Base-by-base conservation (phyloP, 2,888 invertebrate genomes). In the Cybosia mesomella region DNA sequence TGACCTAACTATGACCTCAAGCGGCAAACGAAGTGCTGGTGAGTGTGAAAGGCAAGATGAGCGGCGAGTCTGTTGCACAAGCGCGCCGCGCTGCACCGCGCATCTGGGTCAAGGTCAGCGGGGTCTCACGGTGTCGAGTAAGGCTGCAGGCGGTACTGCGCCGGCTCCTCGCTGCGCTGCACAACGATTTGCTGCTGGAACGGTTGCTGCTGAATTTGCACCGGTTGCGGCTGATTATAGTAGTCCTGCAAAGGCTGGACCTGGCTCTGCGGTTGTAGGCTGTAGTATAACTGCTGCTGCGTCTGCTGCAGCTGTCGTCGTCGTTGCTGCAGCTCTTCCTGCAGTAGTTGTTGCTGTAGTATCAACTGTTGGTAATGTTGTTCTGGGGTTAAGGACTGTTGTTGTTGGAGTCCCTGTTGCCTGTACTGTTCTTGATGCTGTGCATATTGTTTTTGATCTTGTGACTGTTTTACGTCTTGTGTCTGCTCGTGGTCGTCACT, bases 61-160 rank as follows among this genome's bases (percentile, higher is more conserved):
- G 71, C 73, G 70, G 73, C 75, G 70, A 74, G 78, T 68, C 73
- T 70, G 73, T 77, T 74, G 58, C 67, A 66, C 58, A 64, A 64
- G 34, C 22, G 64, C 68, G 78, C 68, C 64, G 72, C 74, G 67
- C 62, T 73, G 79, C 85, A 85, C 74, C 80, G 75, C 65, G 65
- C 78, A 91, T 81, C 81, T 89, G 87, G 94, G 94, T 93, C 93
- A 93, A 93, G 93, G 93, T 93, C 95, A 92, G 83, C 84, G 83
- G 83, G 80, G 83, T 73, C 79, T 85, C 66, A 84, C 70, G 70
- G 61, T 18, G 67, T 72, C 65, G 77, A 66, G 83, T 86, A 81
- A 36, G 87, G 86, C 34, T 88, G 76, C 68, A 89, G 82, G 2
- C 82, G 82, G 75, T 88, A 87, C 75, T 87, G 89, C 32, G 82